Base-by-base conservation (phyloP, 2,797 vertebrate species). In the Platalea minor region DNA sequence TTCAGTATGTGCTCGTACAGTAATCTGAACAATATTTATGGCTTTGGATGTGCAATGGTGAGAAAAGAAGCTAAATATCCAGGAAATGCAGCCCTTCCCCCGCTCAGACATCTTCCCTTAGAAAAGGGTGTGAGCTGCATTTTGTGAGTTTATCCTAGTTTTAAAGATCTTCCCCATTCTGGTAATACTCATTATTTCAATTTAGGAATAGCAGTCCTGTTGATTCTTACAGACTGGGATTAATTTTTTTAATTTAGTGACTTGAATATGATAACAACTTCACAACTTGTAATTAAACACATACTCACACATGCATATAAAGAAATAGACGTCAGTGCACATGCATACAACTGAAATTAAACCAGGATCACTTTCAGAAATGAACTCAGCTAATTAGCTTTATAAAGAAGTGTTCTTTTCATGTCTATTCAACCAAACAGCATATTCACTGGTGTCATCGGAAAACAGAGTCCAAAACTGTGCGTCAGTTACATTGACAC, bases 221-320 rank as follows among this genome's bases (percentile, higher is more conserved):
- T 20, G 37, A 63, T 59, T 80, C 54, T 50, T 85, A 72, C 16
- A 64, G 68, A 91, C 73, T 70, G 89, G 54, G 45, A 82, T 76
- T 68, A 33, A 61, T 81, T 93, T 86, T 95, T 90, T 85, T 17
- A 88, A 83, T 90, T 95, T 95, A 90, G 23, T 89, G 72, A 88
- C 78, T 89, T 70, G 54, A 86, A 72, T 78, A 93, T 70, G 91
- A 95, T 93, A 91, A 97, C 85, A 91, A 92, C 89, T 96, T 96
- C 91, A 82, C 95, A 90, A 95, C 85, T 95, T 96, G 91, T 95
- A 96, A 93, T 95, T 91, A 88, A 94, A 89, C 29, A 37, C 80
- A 73, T 41, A 61, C 43, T 89, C 50, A 33, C 60, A 39, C 48
- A 85, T 21, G 50, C 28, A 26, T 78, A 33, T 72, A 61, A 73